Conservation (phyloP, 2,888 invertebrate species). For the Orthosia incerta region DNA sequence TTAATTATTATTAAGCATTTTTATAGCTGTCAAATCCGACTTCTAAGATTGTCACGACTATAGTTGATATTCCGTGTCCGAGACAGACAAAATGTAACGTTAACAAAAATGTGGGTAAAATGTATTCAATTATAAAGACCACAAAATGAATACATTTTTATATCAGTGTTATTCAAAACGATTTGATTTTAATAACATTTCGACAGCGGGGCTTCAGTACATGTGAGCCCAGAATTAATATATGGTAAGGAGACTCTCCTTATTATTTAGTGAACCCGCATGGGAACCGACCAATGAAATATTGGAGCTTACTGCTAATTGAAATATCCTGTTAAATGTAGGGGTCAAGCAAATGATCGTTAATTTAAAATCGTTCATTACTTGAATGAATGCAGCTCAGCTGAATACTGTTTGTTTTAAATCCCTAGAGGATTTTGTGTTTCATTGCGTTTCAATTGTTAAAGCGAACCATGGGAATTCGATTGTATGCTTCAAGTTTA, state of each 20-base stretch:
- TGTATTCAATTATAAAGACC: not conserved
- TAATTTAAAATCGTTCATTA: slow-evolving; percentile 65
- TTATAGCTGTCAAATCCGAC: no score
- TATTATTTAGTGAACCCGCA: slow-evolving; percentile 66
- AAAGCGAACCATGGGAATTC: not conserved
- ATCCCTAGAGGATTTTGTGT: slow-evolving; percentile 4
- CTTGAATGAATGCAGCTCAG: slow-evolving; percentile 18
- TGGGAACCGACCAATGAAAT: slow-evolving; percentile 67
- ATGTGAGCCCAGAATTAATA: slow-evolving; percentile 50
- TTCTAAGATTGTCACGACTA: no score
- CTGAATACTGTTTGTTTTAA: slow-evolving; percentile 22
- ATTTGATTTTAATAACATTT: slow-evolving; percentile 39
- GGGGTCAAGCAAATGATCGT: slow-evolving; percentile 66
- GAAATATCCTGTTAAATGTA: slow-evolving; percentile 73
- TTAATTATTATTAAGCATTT: no score
- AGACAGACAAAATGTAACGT: not conserved
- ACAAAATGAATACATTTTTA: slow-evolving; percentile 8
- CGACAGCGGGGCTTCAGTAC: slow-evolving; percentile 4
- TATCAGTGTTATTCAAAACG: slow-evolving; percentile 20
- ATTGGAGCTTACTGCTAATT: slow-evolving; percentile 68
- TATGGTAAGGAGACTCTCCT: slow-evolving; percentile 35
- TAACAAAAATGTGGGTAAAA: not conserved
- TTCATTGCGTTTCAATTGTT: slow-evolving; percentile 11
- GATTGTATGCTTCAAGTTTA: no score
- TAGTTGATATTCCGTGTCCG: no score